Percentiles rank a stretch among this genome's conserved stretches.
phyloP scores from a whole-genome alignment of 2,888 invertebrate genomes.

The Papilio protenor region DNA sequence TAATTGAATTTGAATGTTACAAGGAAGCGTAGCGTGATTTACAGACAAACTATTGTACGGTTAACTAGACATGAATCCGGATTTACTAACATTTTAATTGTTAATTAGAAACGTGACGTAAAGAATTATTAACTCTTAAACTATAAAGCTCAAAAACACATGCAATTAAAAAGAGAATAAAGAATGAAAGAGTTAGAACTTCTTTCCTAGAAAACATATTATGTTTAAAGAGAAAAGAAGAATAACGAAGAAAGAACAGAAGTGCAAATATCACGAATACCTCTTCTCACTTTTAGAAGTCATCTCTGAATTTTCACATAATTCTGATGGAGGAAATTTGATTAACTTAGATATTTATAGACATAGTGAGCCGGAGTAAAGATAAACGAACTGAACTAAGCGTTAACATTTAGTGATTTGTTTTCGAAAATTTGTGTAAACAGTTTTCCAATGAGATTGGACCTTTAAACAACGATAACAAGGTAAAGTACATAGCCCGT shows the following conservation, averaged over 20 bases:
- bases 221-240: not conserved
- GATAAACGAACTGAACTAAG: slow-evolving; percentile 35
- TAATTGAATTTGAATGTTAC: slow-evolving; percentile 36
- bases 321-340: not conserved
- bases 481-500: slow-evolving; percentile 59
- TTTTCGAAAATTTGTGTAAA: slow-evolving; percentile 54
- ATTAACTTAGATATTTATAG: not conserved
- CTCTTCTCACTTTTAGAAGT: not conserved
- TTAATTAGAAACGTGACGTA: not conserved
- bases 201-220: no score
- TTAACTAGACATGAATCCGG: not conserved
- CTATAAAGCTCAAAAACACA: no score
- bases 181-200: no score
- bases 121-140: not conserved
- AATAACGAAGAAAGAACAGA: not conserved
- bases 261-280: not conserved
- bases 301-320: not conserved
- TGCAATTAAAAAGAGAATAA: no score
- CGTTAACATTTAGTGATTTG: slow-evolving; percentile 50
- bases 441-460: slow-evolving; percentile 51
- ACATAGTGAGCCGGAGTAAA: not conserved
- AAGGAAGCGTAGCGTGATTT: slow-evolving; percentile 22
- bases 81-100: not conserved
- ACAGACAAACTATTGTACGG: slow-evolving; percentile 18
- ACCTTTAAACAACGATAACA: slow-evolving; percentile 60